Base-by-base conservation (phyloP, 2,888 invertebrate genomes). In the Mystacides longicornis region DNA sequence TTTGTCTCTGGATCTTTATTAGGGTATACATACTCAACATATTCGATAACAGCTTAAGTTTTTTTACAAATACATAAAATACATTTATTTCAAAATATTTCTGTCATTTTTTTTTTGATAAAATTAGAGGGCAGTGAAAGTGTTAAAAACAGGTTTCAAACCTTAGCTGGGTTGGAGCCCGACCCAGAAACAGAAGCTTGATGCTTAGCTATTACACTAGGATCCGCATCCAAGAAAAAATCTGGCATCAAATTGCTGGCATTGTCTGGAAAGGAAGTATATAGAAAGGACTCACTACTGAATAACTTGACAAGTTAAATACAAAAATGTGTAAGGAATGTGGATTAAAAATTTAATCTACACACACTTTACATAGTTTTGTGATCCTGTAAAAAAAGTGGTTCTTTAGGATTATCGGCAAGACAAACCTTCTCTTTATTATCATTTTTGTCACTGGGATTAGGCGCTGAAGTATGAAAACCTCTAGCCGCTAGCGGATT, bases 201-300 rank as follows among this genome's bases (percentile, higher is more conserved):
- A 21, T 54, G 51, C 53, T 52, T 55, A 18, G 49, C 48, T 20
- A 53, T 49, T 57, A 54, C 51, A 52, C n/a, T 22, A 27, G 55
- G 57, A 37, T 23, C 57, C 58, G 66, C 66, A 49, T 75, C 91
- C 71, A 97, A 74, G 77, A 95, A 97, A 75, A 94, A 93, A 74
- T 97, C 97, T 0, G 83, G 81, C 81, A 93, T 81, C 60, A 95
- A 75, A 60, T 82, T 79, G 58, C 81, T 75, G 63, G 78, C 67
- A 67, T 82, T 79, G 65, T 78, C 81, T 82, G 71, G 59, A 74
- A 71, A 56, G 46, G 37, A 14, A 37, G n/a, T n/a, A n/a, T n/a
- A n/a, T n/a, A n/a, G n/a, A n/a, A n/a, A n/a, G n/a, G n/a, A n/a
- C n/a, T n/a, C n/a, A n/a, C n/a, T n/a, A n/a, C n/a, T n/a, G n/a